Conservation (phyloP, 1,140 invertebrate species). For the Zaprionus ghesquierei region DNA sequence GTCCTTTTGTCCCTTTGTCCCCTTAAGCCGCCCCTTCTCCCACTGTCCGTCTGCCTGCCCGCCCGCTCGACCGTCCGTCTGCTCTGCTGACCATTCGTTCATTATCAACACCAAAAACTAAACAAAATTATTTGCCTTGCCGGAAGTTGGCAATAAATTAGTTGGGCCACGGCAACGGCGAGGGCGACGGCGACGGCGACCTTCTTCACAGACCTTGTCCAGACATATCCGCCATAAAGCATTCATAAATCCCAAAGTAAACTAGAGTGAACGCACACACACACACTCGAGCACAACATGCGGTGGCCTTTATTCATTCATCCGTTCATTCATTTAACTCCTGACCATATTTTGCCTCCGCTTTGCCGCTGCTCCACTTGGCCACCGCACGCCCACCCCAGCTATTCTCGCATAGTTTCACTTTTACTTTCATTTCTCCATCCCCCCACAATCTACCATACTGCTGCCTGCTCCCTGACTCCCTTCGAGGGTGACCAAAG, state of each 20-base stretch:
- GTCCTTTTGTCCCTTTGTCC: no score
- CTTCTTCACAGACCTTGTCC: constrained; percentile 60
- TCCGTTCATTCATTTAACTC: constrained; percentile 79
- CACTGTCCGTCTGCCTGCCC: not conserved
- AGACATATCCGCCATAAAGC: constrained; percentile 78
- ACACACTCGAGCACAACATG: constrained; percentile 62
- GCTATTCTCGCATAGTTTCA: constrained; percentile 60
- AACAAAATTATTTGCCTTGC: constrained; percentile 77
- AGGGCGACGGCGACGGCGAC: constrained; percentile 7
- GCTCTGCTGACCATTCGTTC: constrained; percentile 63
- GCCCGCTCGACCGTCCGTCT: no score
- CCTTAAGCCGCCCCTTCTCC: no score
- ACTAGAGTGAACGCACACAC: constrained; percentile 61
- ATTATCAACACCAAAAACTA: constrained; percentile 80
- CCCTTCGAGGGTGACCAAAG: constrained; percentile 9
- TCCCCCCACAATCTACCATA: not conserved
- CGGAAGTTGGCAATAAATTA: constrained; percentile 81
- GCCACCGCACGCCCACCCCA: not conserved
- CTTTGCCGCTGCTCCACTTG: constrained; percentile 33
- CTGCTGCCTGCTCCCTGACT: not conserved
- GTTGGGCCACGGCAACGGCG: constrained; percentile 49
- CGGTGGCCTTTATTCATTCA: constrained; percentile 79
- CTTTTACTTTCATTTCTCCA: constrained; percentile 68
- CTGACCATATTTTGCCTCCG: constrained; percentile 52
- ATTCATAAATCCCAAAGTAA: constrained; percentile 82